Evolutionary conservation across 2,888 invertebrate genomes (phyloP).

Genomic region (Phlogophora meticulosa): DNA sequence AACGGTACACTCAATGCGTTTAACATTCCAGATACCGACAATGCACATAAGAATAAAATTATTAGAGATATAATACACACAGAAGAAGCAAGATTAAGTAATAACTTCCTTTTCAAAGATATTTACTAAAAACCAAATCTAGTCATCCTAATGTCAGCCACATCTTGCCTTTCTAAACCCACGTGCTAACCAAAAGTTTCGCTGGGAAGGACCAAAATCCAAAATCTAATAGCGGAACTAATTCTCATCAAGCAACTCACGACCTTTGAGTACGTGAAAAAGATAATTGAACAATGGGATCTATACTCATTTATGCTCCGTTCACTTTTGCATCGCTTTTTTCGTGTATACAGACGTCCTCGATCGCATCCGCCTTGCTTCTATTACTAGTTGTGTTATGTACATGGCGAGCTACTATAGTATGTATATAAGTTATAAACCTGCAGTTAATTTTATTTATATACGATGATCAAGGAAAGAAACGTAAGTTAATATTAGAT

Average conservation of each 20-base stretch:
- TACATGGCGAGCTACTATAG: conserved; percentile 24
- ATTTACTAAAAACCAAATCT: not conserved
- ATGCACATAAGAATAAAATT: conserved; percentile 3
- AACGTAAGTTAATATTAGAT: not conserved
- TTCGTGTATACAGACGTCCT: conserved; percentile 73
- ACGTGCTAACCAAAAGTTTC: not conserved
- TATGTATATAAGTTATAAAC: conserved; percentile 16
- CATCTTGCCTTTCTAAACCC: conserved; percentile 3
- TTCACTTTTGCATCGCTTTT: conserved; percentile 78
- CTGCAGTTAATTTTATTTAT: conserved; percentile 5
- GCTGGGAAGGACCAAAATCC: conserved; percentile 38
- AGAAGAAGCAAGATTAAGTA: not conserved
- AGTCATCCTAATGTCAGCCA: not conserved
- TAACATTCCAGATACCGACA: conserved; percentile 30
- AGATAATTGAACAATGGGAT: conserved; percentile 75
- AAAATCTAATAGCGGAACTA: conserved; percentile 65
- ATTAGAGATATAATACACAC: not conserved
- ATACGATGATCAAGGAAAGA: not conserved
- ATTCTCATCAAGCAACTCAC: conserved; percentile 68
- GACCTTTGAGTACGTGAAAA: conserved; percentile 71
- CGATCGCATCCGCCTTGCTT: conserved; percentile 74
- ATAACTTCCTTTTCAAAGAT: not conserved
- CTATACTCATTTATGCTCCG: conserved; percentile 70
- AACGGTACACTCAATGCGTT: conserved; percentile 33
- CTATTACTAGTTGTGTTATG: conserved; percentile 55